Conservation (phyloP, 2,797 vertebrate genomes). For the Remorina albescens region DNA sequence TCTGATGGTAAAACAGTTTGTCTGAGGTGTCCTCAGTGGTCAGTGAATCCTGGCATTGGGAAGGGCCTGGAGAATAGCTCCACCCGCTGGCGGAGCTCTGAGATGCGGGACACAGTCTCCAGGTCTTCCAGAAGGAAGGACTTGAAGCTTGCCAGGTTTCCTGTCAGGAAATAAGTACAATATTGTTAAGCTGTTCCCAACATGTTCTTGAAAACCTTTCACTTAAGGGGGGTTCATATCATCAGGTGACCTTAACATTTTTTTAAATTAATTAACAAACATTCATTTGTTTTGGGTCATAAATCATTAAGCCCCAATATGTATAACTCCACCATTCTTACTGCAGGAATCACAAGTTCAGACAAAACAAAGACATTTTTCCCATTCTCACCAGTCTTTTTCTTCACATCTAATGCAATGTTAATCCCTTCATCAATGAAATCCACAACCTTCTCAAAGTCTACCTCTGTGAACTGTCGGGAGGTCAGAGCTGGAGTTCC, state of each 20-base stretch:
- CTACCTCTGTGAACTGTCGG: slow-evolving; percentile 85
- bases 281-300: background rate
- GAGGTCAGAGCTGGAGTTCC: slow-evolving; percentile 90
- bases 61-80: slow-evolving; percentile 90
- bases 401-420: slow-evolving; percentile 88
- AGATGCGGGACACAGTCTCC: slow-evolving; percentile 75
- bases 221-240: background rate
- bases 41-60: slow-evolving; percentile 89
- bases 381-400: slow-evolving; percentile 86
- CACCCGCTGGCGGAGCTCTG: slow-evolving; percentile 85
- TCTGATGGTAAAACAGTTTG: background rate
- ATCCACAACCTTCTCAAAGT: slow-evolving; percentile 89
- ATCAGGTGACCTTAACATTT: background rate
- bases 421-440: slow-evolving; percentile 90
- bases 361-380: background rate
- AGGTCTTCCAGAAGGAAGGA: slow-evolving; percentile 84
- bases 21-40: slow-evolving; percentile 45
- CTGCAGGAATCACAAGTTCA: background rate
- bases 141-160: slow-evolving; percentile 87
- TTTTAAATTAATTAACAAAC: background rate
- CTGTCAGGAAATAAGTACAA: slow-evolving; percentile 60
- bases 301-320: background rate
- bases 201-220: no score
- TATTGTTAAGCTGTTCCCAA: background rate
- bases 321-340: background rate